Percentiles rank a stretch among this genome's conserved stretches.
Evolutionary conservation across 2,888 invertebrate genomes (phyloP).

Genomic region (Microchrysa polita): DNA sequence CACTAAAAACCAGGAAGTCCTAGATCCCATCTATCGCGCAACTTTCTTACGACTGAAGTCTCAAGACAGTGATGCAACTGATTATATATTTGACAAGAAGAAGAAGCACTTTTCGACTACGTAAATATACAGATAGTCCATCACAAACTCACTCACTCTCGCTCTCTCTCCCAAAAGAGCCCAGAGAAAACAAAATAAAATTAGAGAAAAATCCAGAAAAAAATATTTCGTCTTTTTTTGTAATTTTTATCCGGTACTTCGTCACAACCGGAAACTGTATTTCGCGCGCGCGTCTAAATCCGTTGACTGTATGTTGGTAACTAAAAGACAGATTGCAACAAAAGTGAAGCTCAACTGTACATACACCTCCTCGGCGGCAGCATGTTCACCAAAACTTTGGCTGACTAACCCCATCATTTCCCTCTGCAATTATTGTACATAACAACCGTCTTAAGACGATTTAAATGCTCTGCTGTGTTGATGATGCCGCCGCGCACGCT

Average conservation of each 20-base stretch:
- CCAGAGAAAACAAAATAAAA: too few species aligned
- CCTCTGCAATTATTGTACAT: constrained; percentile 35
- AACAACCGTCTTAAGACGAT: constrained; percentile 15
- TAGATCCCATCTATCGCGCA: constrained; percentile 51
- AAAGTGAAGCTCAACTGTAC: constrained; percentile 32
- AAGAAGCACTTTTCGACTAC: constrained; percentile 36
- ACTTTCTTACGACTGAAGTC: constrained; percentile 65
- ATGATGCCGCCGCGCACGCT: neutral
- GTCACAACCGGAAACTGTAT: constrained; percentile 2
- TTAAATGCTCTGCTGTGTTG: constrained; percentile 9
- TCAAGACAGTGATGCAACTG: constrained; percentile 65
- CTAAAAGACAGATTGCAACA: constrained; percentile 43
- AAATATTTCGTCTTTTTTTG: too few species aligned
- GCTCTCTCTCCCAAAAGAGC: too few species aligned
- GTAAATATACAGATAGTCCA: constrained; percentile 46
- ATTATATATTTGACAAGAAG: constrained; percentile 61
- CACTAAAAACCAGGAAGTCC: neutral
- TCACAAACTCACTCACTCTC: neutral
- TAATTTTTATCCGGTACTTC: neutral
- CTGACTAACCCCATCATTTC: constrained; percentile 45
- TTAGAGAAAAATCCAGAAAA: constrained; percentile 25
- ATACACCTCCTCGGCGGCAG: too few species aligned
- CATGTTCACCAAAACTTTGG: constrained; percentile 20
- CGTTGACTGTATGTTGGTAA: constrained; percentile 47
- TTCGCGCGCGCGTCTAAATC: constrained; percentile 41